Base-by-base conservation (phyloP, 2,113 vertebrate genomes). In the Hyperopisus bebe region DNA sequence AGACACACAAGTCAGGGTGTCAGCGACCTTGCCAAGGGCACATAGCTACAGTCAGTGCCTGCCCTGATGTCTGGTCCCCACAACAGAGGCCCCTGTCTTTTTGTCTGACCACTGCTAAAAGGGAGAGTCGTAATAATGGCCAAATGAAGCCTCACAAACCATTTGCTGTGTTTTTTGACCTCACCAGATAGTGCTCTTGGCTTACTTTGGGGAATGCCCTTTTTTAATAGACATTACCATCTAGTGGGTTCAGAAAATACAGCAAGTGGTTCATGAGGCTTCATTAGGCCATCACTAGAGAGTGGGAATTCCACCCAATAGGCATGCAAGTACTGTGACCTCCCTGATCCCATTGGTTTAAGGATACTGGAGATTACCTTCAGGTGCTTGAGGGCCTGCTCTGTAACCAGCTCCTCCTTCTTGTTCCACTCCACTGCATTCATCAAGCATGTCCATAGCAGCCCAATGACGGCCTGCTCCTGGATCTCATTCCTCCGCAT, bases 341-440 rank as follows among this genome's bases (percentile, higher is more conserved):
- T 31, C 42, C 15, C n/a, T 11, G 27, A n/a, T 17, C 48, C 44
- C 48, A 48, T 11, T 47, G 44, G 19, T n/a, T 21, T 19, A 27
- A 24, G 9, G 13, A 10, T 31, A 21, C 46, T 50, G 66, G 53
- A 27, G 50, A 17, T 0, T 91, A 97, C 98, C 96, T 98, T 98
- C 86, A 98, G 96, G 93, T 98, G 97, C 94, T 97, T 98, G 19
- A 98, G 97, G 42, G 98, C 98, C 92, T 98, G 98, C 87, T 98
- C 97, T 1, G 98, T 97, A 66, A 98, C 97, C 44, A 98, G 94
- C 53, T 98, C 98, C 90, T 98, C 97, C 86, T 98, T 98, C 94
- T 98, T 98, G 92, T 98, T 98, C 97, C 98, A 98, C 86, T 98
- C 98, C 35, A 98, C 97, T 2, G 96, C 97, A 13, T 97, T 98